Evolutionary conservation across 2,888 invertebrate species (phyloP).

Genomic region (Tipula confusa): DNA sequence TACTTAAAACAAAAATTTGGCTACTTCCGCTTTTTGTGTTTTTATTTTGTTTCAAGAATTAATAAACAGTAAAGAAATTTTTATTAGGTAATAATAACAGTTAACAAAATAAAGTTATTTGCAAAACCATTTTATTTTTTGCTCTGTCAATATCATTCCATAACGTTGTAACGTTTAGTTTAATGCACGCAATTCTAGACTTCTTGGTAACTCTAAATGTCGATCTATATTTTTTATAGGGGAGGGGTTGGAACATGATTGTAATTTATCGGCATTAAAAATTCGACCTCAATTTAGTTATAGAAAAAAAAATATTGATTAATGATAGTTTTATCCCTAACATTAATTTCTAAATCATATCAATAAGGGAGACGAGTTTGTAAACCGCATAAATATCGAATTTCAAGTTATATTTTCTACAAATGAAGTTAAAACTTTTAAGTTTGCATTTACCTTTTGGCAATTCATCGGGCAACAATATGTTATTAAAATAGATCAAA

Average conservation of each 20-base stretch:
- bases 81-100: not conserved
- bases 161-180: not conserved
- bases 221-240: not conserved
- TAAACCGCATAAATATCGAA: not conserved
- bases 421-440: too few relatives aligned
- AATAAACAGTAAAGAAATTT: not conserved
- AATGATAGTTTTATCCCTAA: conserved; percentile 6
- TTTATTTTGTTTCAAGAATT: not conserved
- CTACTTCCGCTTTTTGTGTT: not conserved
- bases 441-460: too few relatives aligned
- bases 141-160: not conserved
- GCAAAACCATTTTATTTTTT: not conserved
- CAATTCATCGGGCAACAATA: too few relatives aligned
- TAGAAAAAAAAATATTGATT: not conserved
- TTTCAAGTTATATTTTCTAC: not conserved
- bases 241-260: not conserved
- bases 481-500: too few relatives aligned
- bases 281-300: not conserved
- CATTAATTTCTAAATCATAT: not conserved
- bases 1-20: not conserved
- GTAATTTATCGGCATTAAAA: not conserved
- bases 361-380: not conserved
- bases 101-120: not conserved
- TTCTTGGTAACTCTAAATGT: not conserved
- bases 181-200: not conserved